These are phyloP conservation scores for Achroia grisella DNA, from an alignment of 1,140 invertebrate species.

Conservation along the genomic window DNA sequence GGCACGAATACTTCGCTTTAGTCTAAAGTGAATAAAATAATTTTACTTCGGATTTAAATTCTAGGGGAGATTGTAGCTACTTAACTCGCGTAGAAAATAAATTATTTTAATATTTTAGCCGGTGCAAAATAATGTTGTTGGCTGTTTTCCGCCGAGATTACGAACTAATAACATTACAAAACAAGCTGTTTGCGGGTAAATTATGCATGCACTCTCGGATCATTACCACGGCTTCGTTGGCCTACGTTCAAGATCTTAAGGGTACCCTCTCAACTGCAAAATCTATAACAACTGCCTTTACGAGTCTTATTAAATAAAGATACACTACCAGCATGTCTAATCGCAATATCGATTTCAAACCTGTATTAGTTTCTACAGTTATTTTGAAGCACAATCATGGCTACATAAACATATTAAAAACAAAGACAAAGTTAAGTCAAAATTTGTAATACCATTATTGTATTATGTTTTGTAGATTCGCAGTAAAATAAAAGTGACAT, in stretches of 20 bases:
- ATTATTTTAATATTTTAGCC: conserved; percentile 69
- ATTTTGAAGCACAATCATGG: too few relatives aligned
- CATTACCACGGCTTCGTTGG: conserved; percentile 58
- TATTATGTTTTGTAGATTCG: too few relatives aligned
- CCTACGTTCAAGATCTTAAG: conserved; percentile 46
- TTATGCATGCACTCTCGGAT: conserved; percentile 71
- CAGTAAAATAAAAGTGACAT: too few relatives aligned
- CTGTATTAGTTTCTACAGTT: too few relatives aligned
- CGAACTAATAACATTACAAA: conserved; percentile 72
- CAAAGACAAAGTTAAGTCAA: too few relatives aligned
- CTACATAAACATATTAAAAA: too few relatives aligned
- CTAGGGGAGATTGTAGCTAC: conserved; percentile 19
- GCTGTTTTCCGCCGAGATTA: conserved; percentile 66
- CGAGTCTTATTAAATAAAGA: too few relatives aligned
- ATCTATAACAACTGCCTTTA: conserved; percentile 15
- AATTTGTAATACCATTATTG: too few relatives aligned
- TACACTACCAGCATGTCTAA: too few relatives aligned
- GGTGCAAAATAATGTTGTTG: conserved; percentile 61
- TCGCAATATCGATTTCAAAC: too few relatives aligned
- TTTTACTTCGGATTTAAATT: conserved; percentile 12
- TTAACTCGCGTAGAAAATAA: conserved; percentile 47
- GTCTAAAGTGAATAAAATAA: conserved; percentile 6
- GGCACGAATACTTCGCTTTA: too few relatives aligned
- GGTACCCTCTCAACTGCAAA: conserved; percentile 16
- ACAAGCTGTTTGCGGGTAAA: conserved; percentile 69